Percentiles rank a stretch among this genome's conserved stretches.
These are phyloP conservation scores for Crotophaga sulcirostris DNA, from an alignment of 2,113 vertebrate genomes.

Conservation along the genomic window DNA sequence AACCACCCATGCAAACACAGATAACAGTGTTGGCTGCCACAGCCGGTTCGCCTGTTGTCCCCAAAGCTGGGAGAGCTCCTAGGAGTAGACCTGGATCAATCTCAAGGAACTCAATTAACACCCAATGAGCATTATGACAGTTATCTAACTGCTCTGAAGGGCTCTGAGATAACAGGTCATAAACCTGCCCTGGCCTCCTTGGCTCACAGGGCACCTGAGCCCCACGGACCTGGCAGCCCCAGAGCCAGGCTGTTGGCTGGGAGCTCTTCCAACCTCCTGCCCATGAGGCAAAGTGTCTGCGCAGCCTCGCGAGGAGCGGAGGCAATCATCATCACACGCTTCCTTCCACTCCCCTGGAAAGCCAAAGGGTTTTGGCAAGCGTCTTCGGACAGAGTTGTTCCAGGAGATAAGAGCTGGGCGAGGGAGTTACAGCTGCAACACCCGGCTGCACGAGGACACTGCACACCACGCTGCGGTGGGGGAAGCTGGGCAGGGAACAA, in stretches of 20 bases:
- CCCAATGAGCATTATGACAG: fast-evolving
- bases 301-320: background rate
- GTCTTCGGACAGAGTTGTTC: background rate
- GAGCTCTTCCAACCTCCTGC: background rate
- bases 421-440: background rate
- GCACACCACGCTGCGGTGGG: fast-evolving
- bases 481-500: background rate
- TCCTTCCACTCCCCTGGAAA: background rate
- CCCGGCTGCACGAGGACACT: fast-evolving
- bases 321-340: background rate
- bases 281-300: background rate
- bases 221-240: fast-evolving
- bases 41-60: background rate
- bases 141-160: background rate
- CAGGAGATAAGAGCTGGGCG: background rate
- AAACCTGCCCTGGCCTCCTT: background rate
- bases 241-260: background rate
- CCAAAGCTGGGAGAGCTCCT: background rate
- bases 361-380: background rate
- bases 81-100: background rate
- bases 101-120: background rate
- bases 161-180: background rate
- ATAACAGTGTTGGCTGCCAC: background rate
- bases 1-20: background rate
- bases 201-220: background rate